Evolutionary conservation across 2,797 vertebrate species (phyloP), one percentile per base, ranked within the genome.

Genomic region (Pipistrellus pipistrellus): DNA sequence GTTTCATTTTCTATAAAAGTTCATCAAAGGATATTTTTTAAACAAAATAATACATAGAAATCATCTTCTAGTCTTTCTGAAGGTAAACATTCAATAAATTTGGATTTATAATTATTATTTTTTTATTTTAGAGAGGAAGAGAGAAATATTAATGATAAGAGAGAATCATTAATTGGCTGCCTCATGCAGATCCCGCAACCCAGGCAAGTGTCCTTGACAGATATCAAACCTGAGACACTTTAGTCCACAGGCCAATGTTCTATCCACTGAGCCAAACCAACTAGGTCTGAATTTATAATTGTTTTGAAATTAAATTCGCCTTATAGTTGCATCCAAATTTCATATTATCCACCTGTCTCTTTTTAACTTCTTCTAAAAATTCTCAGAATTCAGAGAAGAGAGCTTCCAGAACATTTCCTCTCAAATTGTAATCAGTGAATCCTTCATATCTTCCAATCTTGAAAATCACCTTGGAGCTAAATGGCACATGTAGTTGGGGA

Each of bases 301-400:
- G 11, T 64, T 85, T 93, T 55, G 23, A 72, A 77, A 55, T 27
- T 83, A 90, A 83, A 73, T 84, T 55, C 21, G 64, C 20, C 17
- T 85, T 85, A 35, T 21, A 51, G n/a, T 86, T 66, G 23, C 35
- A 11, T 71, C 46, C 51, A 71, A 46, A 53, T 48, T 78, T 30
- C 15, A 8, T 21, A 23, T 41, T 13, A 77, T 44, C n/a, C 32
- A 66, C 20, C 14, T 13, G 6, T 32, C 8, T 64, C 15, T 64
- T 83, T 80, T n/a, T 69, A 25, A 78, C 23, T 32, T 88, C 1
- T 57, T 78, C 25, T 57, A 44, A 83, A 72, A n/a, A 18, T 44
- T 35, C 38, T 57, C 17, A 38, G 18, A 17, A 66, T 68, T 69
- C 35, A 23, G 8, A 46, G 25, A 85, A 76, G 25, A 20, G 11